phyloP scores from a whole-genome alignment of 2,797 vertebrate species.

The Poeciliopsis paucimaculata region DNA sequence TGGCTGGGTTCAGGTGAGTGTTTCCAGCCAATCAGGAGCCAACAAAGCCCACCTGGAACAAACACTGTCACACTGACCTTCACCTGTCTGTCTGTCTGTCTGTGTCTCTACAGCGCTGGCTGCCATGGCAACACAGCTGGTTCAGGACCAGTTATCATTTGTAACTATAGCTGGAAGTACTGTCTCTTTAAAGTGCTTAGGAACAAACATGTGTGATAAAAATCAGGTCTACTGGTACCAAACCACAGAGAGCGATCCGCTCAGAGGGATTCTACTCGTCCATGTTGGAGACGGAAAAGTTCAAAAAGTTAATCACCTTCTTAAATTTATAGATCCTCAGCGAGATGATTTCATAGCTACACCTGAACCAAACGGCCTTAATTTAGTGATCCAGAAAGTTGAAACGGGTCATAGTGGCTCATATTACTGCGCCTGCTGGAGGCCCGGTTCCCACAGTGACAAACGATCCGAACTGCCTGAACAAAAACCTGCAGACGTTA shows the following conservation, averaged over 20 bases:
- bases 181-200: no score
- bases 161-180: neutral
- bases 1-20: conserved; percentile 44
- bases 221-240: conserved; percentile 11
- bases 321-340: no score
- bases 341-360: conserved; percentile 22
- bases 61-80: conserved; percentile 25
- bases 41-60: conserved; percentile 9
- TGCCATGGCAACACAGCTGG: conserved; percentile 17
- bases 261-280: neutral
- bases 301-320: no score
- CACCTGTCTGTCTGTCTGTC: conserved; percentile 23
- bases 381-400: no score
- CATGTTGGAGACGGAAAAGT: no score
- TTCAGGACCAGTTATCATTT: conserved; percentile 4
- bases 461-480: neutral
- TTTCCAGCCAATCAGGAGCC: conserved; percentile 18
- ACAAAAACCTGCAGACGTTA: conserved; percentile 6
- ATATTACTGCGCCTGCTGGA: neutral
- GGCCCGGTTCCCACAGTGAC: neutral
- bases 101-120: conserved; percentile 29
- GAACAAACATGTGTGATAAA: neutral
- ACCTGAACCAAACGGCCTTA: no score
- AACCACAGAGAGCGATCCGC: neutral
- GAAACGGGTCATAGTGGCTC: conserved; percentile 11